Base-by-base conservation (phyloP, 2,113 vertebrate species). In the Clarias magur region DNA sequence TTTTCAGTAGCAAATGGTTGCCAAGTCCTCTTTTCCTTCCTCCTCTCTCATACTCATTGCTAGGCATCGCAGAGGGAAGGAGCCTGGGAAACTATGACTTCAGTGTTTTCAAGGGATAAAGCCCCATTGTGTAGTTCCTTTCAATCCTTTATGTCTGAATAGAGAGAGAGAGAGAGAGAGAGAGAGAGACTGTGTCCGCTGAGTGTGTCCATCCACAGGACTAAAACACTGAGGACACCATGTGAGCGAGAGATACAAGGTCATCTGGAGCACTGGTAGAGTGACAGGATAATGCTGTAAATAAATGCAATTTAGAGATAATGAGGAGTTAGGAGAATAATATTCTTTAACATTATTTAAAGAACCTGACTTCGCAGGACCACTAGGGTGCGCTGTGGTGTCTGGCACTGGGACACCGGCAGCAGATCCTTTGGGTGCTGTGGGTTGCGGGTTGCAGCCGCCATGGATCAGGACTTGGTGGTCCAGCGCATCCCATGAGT, bases 51-150 rank as follows among this genome's bases (percentile, higher is more conserved):
- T 85, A 81, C 84, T 89, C 91, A 54, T 92, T 87, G 89, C 93
- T 89, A 87, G 93, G 92, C 91, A 91, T 95, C 94, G 94, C 89
- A 91, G 90, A 92, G 82, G 0, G 89, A 78, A 88, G 89, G 82
- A 86, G 94, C 89, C 90, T 88, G 95, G 96, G 96, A 97, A 97
- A 96, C 94, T 95, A 94, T 94, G 94, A 93, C 92, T 88, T 92
- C 94, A 92, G 94, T 95, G 93, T 94, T 94, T 94, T 92, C 86
- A 90, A 91, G 83, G 68, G 91, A 97, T 96, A 97, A 96, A 96
- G 95, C 90, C 83, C 94, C 90, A 95, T 97, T 98, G 96, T 97
- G 84, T 15, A 82, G 88, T 88, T 81, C 63, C 83, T 87, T 88
- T 93, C 89, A 89, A 87, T 86, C 88, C 56, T 92, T 93, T 93